Base-by-base conservation (phyloP, 2,888 invertebrate species). In the Molanna angustata region DNA sequence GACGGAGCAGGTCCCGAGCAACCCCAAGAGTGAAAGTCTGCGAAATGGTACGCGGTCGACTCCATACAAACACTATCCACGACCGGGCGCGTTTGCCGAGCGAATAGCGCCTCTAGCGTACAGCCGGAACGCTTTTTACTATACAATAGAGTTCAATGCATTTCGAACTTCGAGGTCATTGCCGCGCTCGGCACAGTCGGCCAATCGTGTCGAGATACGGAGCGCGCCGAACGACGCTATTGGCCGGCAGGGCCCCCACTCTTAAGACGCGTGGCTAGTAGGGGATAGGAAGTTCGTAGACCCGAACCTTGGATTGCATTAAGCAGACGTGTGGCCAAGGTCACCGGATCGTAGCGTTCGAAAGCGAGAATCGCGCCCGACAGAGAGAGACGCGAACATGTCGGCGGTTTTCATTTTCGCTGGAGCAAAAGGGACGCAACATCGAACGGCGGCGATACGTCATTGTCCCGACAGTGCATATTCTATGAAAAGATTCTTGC, bases 241-340 rank as follows among this genome's bases (percentile, higher is more conserved):
- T 75, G 74, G 76, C 66, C 66, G 71, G 66, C 61, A 61, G 64
- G 58, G 59, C 60, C 61, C 59, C 58, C 63, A 67, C 68, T 71
- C 74, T 66, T 72, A 65, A 68, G 65, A 73, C 64, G 67, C 64
- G 63, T 69, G 71, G 69, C 73, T 63, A 69, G 72, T 69, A 72
- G 64, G 69, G 54, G 66, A 68, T 67, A 70, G 72, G 69, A 73
- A 83, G 86, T 85, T 86, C 86, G 85, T 84, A 84, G 86, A 82
- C 85, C 81, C 78, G 84, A 84, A 86, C 87, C 87, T 87, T 87
- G 87, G 86, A 86, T 86, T 86, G 85, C 86, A 82, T 86, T 83
- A 86, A 85, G 80, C 80, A 79, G 75, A 74, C 74, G 70, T 69
- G 66, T 72, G 83, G 85, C 83, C 83, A 84, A 83, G 84, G 83